Percentiles rank a stretch among this genome's conserved stretches.
Evolutionary conservation across 2,888 invertebrate genomes (phyloP).

Genomic region (Sepiola atlantica): DNA sequence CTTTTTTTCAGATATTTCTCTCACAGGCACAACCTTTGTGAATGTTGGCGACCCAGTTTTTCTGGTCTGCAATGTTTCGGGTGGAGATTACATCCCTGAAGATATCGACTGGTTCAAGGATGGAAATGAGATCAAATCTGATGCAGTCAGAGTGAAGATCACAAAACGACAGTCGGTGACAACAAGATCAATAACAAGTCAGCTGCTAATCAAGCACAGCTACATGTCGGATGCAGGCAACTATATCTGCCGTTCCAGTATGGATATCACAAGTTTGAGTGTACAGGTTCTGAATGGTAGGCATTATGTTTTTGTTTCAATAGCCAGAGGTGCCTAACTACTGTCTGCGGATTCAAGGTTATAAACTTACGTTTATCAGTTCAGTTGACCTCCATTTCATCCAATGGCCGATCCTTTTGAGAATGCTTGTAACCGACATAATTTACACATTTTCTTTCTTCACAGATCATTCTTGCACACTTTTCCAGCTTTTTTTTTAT

Average conservation of each 20-base stretch:
- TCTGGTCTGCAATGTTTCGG: slow-evolving; percentile 43
- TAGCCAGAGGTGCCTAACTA: neutral
- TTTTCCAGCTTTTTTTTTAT: neutral
- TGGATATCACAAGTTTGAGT: slow-evolving; percentile 45
- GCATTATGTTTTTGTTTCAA: slow-evolving; percentile 35
- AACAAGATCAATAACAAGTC: slow-evolving; percentile 5
- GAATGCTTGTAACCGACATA: neutral
- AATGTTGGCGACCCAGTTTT: slow-evolving; percentile 40
- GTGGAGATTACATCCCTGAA: slow-evolving; percentile 47
- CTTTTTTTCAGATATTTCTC: slow-evolving; percentile 48
- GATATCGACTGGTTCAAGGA: slow-evolving; percentile 47
- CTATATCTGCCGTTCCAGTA: slow-evolving; percentile 43
- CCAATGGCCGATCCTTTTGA: neutral
- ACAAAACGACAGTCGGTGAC: slow-evolving; percentile 42
- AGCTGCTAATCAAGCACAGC: slow-evolving; percentile 42
- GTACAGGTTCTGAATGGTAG: slow-evolving; percentile 47
- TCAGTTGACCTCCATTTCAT: neutral
- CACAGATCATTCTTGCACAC: neutral
- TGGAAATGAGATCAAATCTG: slow-evolving; percentile 45
- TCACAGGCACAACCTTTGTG: slow-evolving; percentile 43
- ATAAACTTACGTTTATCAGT: too few relatives aligned
- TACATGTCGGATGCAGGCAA: slow-evolving; percentile 41
- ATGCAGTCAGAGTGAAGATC: neutral
- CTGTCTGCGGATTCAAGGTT: neutral
- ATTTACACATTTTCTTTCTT: neutral